A percentile compares a stretch with the other conserved stretches of the same genome.
Evolutionary conservation across 2,888 invertebrate species (phyloP).

Genomic region (Acrobasis consociella): DNA sequence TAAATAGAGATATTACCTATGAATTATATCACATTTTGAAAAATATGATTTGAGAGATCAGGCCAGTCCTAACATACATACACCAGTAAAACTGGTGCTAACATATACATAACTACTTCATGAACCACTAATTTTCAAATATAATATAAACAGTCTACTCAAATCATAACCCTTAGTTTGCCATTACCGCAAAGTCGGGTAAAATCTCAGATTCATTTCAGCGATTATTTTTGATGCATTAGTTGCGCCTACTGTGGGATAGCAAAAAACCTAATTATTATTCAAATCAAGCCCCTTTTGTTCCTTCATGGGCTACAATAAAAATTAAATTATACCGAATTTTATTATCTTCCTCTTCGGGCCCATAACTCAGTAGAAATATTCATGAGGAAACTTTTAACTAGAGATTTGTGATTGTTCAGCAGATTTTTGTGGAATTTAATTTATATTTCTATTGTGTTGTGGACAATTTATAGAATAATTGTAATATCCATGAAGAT

Average conservation of each 20-base stretch:
- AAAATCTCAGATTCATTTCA: constrained; percentile 12
- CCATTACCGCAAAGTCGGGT: not conserved
- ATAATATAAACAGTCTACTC: too few relatives aligned
- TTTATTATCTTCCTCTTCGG: constrained; percentile 69
- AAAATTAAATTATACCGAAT: constrained; percentile 70
- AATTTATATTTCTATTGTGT: constrained; percentile 11
- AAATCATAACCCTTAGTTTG: too few relatives aligned
- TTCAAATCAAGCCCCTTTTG: constrained; percentile 64
- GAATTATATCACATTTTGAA: too few relatives aligned
- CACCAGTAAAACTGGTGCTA: too few relatives aligned
- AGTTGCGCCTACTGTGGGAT: constrained; percentile 36
- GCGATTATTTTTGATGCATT: constrained; percentile 26
- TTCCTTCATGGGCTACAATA: constrained; percentile 63
- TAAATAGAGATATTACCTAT: too few relatives aligned
- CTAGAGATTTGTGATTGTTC: constrained; percentile 55
- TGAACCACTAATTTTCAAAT: too few relatives aligned
- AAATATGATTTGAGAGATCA: too few relatives aligned
- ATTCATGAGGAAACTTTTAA: constrained; percentile 69
- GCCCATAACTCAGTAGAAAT: constrained; percentile 66
- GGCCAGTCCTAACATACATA: too few relatives aligned
- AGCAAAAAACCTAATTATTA: constrained; percentile 55
- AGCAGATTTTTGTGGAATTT: constrained; percentile 22
- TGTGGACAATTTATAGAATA: not conserved
- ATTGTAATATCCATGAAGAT: too few relatives aligned
- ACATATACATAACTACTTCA: too few relatives aligned